Evolutionary conservation across 2,113 vertebrate genomes (phyloP).

Genomic region (Eretmochelys imbricata): DNA sequence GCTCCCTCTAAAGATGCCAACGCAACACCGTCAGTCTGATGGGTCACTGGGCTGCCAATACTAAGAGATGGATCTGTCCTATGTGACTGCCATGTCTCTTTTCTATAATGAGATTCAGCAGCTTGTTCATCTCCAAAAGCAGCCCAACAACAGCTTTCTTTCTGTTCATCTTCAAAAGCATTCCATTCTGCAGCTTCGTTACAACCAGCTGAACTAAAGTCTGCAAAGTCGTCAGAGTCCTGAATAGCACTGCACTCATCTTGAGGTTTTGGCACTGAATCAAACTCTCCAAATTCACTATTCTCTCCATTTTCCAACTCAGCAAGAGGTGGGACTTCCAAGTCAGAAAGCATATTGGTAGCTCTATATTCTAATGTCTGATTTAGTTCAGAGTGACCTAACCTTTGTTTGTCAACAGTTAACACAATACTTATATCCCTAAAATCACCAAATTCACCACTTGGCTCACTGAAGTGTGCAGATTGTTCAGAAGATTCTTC

Average conservation of each 20-base stretch:
- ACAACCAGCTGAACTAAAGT: constrained; percentile 91
- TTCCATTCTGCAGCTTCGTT: constrained; percentile 82
- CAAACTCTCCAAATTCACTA: constrained; percentile 78
- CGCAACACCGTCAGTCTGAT: constrained; percentile 66
- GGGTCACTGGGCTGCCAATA: constrained; percentile 54
- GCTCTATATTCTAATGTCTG: constrained; percentile 58
- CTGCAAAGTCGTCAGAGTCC: constrained; percentile 92
- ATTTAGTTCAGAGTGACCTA: constrained; percentile 66
- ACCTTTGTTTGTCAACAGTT: constrained; percentile 68
- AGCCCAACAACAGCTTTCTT: constrained; percentile 83
- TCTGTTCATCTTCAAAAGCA: constrained; percentile 84
- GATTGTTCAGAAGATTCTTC: constrained; percentile 76
- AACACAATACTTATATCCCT: constrained; percentile 71
- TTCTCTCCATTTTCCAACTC: constrained; percentile 73
- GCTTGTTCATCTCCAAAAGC: constrained; percentile 81
- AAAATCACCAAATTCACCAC: constrained; percentile 80
- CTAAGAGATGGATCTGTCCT: constrained; percentile 68
- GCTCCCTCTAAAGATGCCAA: constrained; percentile 65
- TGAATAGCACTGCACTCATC: constrained; percentile 80
- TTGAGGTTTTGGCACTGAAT: constrained; percentile 78
- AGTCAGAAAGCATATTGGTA: constrained; percentile 44
- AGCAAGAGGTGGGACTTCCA: constrained; percentile 57
- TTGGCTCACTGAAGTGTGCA: constrained; percentile 52
- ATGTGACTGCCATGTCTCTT: constrained; percentile 78
- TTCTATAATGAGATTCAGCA: constrained; percentile 74